Evolutionary conservation across 2,797 vertebrate genomes (phyloP).

Genomic region (Vultur gryphus): DNA sequence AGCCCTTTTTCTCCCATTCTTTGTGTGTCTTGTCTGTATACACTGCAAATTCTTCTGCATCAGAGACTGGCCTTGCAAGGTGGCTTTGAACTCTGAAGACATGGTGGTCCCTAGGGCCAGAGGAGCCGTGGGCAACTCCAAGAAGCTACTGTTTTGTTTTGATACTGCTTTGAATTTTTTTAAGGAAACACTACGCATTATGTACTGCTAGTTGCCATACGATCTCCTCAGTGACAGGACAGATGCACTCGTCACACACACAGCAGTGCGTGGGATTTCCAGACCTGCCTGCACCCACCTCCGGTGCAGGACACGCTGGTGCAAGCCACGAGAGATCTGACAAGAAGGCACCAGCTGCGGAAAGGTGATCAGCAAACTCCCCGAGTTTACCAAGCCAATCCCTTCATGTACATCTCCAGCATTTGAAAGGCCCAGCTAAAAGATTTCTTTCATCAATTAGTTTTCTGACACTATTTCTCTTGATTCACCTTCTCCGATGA

Average conservation of each 20-base stretch:
- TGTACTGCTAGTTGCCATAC: neutral
- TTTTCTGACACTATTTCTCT: neutral
- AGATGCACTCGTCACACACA: neutral
- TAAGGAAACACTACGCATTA: neutral
- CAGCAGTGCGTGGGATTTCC: neutral
- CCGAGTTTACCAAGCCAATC: neutral
- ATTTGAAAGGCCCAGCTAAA: neutral
- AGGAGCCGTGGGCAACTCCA: neutral
- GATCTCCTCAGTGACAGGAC: neutral
- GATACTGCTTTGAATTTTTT: neutral
- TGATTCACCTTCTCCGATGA: neutral
- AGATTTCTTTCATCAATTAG: neutral
- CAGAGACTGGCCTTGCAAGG: neutral
- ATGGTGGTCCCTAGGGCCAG: neutral
- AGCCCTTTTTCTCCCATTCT: neutral
- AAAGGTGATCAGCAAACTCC: neutral
- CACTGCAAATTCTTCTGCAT: neutral
- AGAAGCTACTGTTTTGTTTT: neutral
- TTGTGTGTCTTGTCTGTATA: neutral
- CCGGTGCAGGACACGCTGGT: accelerated
- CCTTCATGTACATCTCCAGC: neutral
- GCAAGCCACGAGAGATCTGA: neutral
- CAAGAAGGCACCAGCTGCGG: neutral
- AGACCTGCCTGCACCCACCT: neutral
- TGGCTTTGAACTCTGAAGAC: neutral